phyloP scores from a whole-genome alignment of 2,113 vertebrate species.

The Dunckerocampus dactyliophorus region DNA sequence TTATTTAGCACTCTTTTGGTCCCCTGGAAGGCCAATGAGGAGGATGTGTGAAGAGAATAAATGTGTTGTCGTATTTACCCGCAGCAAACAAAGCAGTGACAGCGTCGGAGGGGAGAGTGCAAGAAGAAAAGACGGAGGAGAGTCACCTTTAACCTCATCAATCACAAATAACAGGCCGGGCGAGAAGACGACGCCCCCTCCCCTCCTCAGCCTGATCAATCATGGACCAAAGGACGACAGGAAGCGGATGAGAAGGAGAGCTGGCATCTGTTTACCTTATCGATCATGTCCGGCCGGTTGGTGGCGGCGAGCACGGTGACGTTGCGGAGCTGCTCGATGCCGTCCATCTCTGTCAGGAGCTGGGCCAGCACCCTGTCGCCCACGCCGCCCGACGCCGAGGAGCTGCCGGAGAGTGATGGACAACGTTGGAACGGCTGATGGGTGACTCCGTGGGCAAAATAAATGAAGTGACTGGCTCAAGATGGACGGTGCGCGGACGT shows the following conservation, averaged over 20 bases:
- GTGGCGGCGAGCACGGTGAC: conserved; percentile 95
- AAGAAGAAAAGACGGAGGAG: conserved; percentile 13
- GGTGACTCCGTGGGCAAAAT: neutral
- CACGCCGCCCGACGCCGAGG: conserved; percentile 81
- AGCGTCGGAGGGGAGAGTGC: conserved; percentile 15
- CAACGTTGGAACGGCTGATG: neutral
- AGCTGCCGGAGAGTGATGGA: conserved; percentile 62
- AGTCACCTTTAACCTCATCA: conserved; percentile 55
- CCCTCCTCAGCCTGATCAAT: conserved; percentile 50
- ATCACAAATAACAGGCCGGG: conserved; percentile 48
- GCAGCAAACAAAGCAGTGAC: conserved; percentile 4
- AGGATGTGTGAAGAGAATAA: neutral
- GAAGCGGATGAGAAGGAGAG: conserved; percentile 1
- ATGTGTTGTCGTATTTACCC: neutral
- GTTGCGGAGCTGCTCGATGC: conserved; percentile 88
- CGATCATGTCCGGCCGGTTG: conserved; percentile 95
- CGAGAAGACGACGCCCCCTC: conserved; percentile 30
- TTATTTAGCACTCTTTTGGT: no score
- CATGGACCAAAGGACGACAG: conserved; percentile 43
- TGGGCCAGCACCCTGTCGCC: conserved; percentile 93
- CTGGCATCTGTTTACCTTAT: conserved; percentile 81
- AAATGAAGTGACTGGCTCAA: neutral
- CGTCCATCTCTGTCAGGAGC: conserved; percentile 96
- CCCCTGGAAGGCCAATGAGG: no score
- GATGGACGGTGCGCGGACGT: no score